Evolutionary conservation across 2,113 vertebrate genomes (phyloP), one percentile per base, ranked within the genome.

Genomic region (Pachypanchax playfairii): DNA sequence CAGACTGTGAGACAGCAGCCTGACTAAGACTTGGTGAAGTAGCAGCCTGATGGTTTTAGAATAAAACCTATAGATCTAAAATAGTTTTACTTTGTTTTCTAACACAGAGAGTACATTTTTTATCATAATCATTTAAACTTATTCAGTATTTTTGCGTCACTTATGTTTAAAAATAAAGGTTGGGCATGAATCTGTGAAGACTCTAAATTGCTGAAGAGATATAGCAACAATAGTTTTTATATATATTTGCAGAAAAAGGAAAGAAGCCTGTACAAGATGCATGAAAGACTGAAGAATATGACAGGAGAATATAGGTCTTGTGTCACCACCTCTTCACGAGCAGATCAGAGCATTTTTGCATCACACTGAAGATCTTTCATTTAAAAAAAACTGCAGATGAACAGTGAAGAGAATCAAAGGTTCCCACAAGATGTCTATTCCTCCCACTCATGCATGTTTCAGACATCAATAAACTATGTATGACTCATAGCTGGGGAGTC

Each of bases 401-500:
- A 44, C 38, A 25, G 57, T 41, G 73, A 48, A 51, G 67, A 44
- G 56, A 74, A 61, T 57, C 65, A 59, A 36, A 73, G 60, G 55
- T 33, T 62, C 31, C 42, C 50, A 21, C 53, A 14, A 38, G 66
- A 65, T 50, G 50, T 39, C 42, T 55, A 52, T 60, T 51, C 72
- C 63, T 62, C 69, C 77, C 69, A 60, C 77, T 22, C 59, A 21
- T n/a, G 9, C 50, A 38, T 22, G 47, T 31, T 48, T 58, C 58
- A 47, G 54, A 56, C 62, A 57, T 66, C 66, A 60, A 49, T 52
- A 46, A 67, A 70, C 11, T 64, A 18, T 24, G n/a, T 17, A 26
- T 85, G 82, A 83, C 44, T 85, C 80, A 79, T 55, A 57, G 75
- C 64, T 50, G 70, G 80, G 75, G 61, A 75, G 65, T 75, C 77